Percentiles rank a stretch among this genome's conserved stretches.
Conservation (phyloP, 2,888 invertebrate genomes). For the Troglohyphantes excavatus region DNA sequence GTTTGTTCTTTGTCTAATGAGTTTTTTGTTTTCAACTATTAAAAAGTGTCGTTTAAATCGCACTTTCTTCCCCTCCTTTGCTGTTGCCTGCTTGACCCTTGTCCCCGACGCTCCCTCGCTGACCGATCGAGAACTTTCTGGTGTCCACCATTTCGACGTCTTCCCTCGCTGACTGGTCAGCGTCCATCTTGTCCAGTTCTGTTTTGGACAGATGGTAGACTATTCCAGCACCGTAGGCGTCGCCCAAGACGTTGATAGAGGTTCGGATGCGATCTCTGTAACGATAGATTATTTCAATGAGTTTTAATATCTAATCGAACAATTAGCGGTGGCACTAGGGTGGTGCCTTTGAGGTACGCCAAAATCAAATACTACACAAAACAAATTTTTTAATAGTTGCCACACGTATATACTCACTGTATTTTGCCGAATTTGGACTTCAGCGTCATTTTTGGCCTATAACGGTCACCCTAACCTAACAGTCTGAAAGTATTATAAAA, state of each 20-base stretch:
- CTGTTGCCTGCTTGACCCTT: constrained; percentile 54
- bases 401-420: no score
- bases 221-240: constrained; percentile 85
- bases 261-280: constrained; percentile 84
- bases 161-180: constrained; percentile 72
- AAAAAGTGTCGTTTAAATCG: constrained; percentile 45
- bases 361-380: no score
- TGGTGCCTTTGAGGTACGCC: no score
- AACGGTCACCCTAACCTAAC: no score
- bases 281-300: no score
- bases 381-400: no score
- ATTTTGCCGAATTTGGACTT: no score
- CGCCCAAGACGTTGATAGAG: constrained; percentile 85
- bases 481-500: no score
- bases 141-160: constrained; percentile 75
- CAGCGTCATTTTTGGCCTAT: no score
- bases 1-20: background rate
- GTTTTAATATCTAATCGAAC: no score
- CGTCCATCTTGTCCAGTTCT: constrained; percentile 83
- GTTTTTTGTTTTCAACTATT: background rate
- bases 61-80: constrained; percentile 73
- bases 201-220: constrained; percentile 84
- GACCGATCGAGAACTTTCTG: constrained; percentile 66
- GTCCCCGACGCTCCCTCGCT: constrained; percentile 65
- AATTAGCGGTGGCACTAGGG: no score